Base-by-base conservation (phyloP, 2,797 vertebrate species). In the Darevskia nairensis region DNA sequence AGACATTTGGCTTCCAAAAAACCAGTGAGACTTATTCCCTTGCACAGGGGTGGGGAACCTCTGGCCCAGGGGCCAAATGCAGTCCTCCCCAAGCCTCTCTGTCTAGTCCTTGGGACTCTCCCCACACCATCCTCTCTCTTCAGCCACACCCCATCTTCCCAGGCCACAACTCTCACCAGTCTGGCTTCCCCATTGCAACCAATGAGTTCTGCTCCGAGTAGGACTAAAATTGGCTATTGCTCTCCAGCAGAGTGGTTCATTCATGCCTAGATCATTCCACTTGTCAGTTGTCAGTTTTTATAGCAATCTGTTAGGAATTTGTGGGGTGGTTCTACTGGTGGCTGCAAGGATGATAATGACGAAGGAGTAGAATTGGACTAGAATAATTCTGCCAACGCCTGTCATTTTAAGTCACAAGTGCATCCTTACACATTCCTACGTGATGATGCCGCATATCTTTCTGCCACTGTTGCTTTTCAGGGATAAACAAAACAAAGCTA, bases 311-410 rank as follows among this genome's bases (percentile, higher is more conserved):
- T 71, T 84, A 64, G 85, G 32, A 79, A 72, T 81, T 75, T 80
- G 68, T 17, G 9, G 78, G 71, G 29, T 69, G 68, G 13, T 50
- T 50, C 11, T 50, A 11, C 50, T 81, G 44, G 66, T 77, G 77
- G 77, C 41, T 39, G 41, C 76, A 29, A 44, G 75, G 44, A 85
- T 64, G n/a, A 76, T 66, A 72, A 89, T 74, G 68, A 66, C 50
- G 83, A 78, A 55, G 50, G 66, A 82, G 50, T 71, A 41, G 80
- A 66, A 78, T 80, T 85, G 81, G 71, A 32, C 72, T 41, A 75
- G 69, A 80, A 32, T 74, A 90, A 80, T 84, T 87, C 68, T 84
- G 61, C 78, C 82, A 81, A 76, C 46, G 61, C 68, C 64, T 77
- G 75, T 74, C 85, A 55, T 69, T 80, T 88, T 85, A 39, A 82